Evolutionary conservation across 1,140 invertebrate species (phyloP), one percentile per base, ranked within the genome.

Genomic region (Druon quercuslanigerum): DNA sequence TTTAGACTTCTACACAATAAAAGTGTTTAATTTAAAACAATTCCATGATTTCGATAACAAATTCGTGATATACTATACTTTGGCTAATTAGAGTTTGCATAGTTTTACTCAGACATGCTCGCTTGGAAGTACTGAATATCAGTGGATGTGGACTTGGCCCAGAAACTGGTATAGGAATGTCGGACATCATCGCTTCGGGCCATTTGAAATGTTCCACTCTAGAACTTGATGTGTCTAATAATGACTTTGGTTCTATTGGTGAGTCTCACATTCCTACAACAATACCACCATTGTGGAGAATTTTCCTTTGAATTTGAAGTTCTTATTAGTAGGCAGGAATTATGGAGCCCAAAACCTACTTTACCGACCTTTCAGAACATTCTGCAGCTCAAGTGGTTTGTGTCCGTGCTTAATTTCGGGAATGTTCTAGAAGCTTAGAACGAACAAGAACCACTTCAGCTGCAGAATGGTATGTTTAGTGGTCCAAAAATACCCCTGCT

Each of bases 231-330:
- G 54, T 86, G 11, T 87, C 88, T 0, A 91, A 90, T 79, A 91
- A 91, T 70, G 50, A 87, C 51, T 84, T 91, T 40, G 87, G 87
- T 25, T 20, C 78, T 12, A 83, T 78, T 25, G 87, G 89, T 90
- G 76, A 82, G 73, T 71, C 50, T 14, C 20, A 51, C 50, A 7
- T 66, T n/a, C 7, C 17, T 17, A 5, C 56, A 40, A 25, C 7
- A 72, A 56, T 40, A 40, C 25, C 17, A 17, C n/a, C 16, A 46
- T 14, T 16, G 8, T 33, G 4, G 33, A 6, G 20, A 12, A 33
- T 8, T 25, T 25, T 54, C 12, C 51, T 77, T 54, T 51, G 51
- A 72, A 51, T 16, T 5, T 71, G 46, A 71, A 7, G 50, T 71
- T 46, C 16, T n/a, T 72, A 13, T 6, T 19, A 72, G n/a, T 33